A percentile compares a stretch with the other conserved stretches of the same genome.
Evolutionary conservation across 2,888 invertebrate species (phyloP).

Genomic region (Lithophane leautieri): DNA sequence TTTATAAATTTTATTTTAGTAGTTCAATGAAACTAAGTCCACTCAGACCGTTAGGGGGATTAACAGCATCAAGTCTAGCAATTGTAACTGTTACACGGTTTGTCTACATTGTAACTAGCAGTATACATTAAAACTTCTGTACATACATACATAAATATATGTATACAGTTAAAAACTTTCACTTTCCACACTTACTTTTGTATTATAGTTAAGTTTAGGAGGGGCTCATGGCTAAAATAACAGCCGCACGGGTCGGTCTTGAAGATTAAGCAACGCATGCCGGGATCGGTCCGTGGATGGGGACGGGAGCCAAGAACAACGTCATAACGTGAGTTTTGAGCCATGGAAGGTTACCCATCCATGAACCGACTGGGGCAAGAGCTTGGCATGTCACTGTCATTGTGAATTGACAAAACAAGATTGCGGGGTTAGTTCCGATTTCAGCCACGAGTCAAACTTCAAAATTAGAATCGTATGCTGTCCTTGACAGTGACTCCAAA

Average conservation of each 20-base stretch:
- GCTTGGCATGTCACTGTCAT: neutral
- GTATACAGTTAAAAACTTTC: conserved; percentile 38
- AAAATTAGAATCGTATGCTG: neutral
- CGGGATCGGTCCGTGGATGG: no score
- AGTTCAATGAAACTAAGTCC: neutral
- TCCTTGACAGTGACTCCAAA: conserved; percentile 34
- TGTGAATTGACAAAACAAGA: neutral
- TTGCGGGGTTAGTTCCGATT: no score
- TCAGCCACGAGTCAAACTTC: neutral
- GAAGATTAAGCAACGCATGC: no score
- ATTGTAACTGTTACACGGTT: conserved; percentile 19
- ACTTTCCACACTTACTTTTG: conserved; percentile 17
- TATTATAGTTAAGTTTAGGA: neutral
- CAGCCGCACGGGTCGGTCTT: neutral
- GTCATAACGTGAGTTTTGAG: no score
- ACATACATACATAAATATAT: no score
- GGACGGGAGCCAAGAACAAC: no score
- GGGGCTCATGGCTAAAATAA: neutral
- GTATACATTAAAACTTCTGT: conserved; percentile 20
- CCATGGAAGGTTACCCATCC: no score
- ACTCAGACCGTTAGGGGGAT: neutral
- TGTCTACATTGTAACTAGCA: conserved; percentile 40
- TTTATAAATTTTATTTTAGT: no score
- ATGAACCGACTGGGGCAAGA: no score
- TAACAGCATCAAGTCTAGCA: conserved; percentile 4